Base-by-base conservation (phyloP, 2,113 vertebrate species). In the Excalfactoria chinensis region DNA sequence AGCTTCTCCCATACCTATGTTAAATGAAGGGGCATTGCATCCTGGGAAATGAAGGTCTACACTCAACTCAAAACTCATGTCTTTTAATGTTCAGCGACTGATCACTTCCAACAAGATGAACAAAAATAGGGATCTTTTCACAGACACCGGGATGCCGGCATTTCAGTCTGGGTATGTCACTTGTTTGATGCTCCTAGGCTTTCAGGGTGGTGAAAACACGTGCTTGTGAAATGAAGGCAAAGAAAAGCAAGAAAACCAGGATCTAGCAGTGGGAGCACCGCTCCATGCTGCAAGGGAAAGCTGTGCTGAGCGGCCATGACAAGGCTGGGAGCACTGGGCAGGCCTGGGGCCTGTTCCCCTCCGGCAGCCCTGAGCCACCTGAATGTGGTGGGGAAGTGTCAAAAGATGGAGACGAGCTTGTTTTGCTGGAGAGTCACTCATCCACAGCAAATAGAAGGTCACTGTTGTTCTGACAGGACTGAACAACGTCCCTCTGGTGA, bases 361-460 rank as follows among this genome's bases (percentile, higher is more conserved):
- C 37, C 60, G 13, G 25, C 9, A 26, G 58, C 90, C 76, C 80
- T 86, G 73, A 35, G 40, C 77, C 77, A 81, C 83, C 83, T 63
- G 70, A 70, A 32, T 11, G 14, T 1, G 62, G 59, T 44, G 55
- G 43, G 66, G 63, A 87, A 90, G 84, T 67, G 74, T 44, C 86
- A 73, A 41, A 81, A 84, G 49, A 81, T 88, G 84, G 55, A 82
- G 75, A 0, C 10, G 21, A 74, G 13, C 82, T 88, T 78, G 34
- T 73, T 79, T 89, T 87, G 72, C 67, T 62, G 84, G 81, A 88
- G 84, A 75, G 58, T 49, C 58, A 92, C 90, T 80, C 78, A 79
- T 41, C 49, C 82, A 9, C 49, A 51, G 62, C 53, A 64, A 82
- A 79, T 35, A 66, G 82, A 93, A 96, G 88, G 70, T 93, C 73